Evolutionary conservation across 2,113 vertebrate genomes (phyloP).

Genomic region (Salvelinus fontinalis): DNA sequence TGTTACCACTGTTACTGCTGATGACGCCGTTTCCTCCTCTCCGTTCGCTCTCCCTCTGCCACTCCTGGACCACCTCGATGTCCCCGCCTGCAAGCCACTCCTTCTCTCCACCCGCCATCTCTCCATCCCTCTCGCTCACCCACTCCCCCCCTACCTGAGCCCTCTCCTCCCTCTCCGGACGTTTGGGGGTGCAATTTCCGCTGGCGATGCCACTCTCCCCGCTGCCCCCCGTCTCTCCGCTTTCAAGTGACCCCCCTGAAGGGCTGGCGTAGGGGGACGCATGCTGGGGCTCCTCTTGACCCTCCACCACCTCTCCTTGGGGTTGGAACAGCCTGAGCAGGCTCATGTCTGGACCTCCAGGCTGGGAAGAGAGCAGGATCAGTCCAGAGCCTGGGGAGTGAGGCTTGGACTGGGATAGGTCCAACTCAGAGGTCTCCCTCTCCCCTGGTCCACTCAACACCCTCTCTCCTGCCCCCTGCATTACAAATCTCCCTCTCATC

Average conservation of each 20-base stretch:
- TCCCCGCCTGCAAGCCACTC: conserved; percentile 54
- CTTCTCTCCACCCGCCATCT: conserved; percentile 44
- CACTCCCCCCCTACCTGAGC: conserved; percentile 59
- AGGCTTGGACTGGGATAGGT: conserved; percentile 66
- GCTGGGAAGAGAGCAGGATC: conserved; percentile 68
- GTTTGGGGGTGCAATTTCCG: conserved; percentile 78
- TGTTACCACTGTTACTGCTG: neutral
- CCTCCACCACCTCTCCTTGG: conserved; percentile 79
- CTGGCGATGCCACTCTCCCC: conserved; percentile 80
- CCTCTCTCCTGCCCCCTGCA: conserved; percentile 79
- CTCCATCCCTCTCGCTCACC: conserved; percentile 62
- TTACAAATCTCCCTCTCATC: conserved; percentile 71
- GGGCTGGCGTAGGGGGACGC: conserved; percentile 95
- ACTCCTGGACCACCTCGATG: conserved; percentile 66
- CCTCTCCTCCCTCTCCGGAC: conserved; percentile 62
- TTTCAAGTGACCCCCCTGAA: conserved; percentile 96
- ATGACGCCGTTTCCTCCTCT: conserved; percentile 30
- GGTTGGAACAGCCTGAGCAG: conserved; percentile 86
- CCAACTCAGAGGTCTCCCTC: conserved; percentile 42
- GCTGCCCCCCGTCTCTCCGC: conserved; percentile 76
- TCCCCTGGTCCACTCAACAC: conserved; percentile 56
- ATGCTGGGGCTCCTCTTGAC: conserved; percentile 80
- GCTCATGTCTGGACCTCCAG: conserved; percentile 75
- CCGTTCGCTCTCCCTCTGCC: conserved; percentile 69
- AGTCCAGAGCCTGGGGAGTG: conserved; percentile 55